Percentiles rank a stretch among this genome's conserved stretches.
Evolutionary conservation across 1,140 invertebrate genomes (phyloP).

Genomic region (Contarinia nasturtii): DNA sequence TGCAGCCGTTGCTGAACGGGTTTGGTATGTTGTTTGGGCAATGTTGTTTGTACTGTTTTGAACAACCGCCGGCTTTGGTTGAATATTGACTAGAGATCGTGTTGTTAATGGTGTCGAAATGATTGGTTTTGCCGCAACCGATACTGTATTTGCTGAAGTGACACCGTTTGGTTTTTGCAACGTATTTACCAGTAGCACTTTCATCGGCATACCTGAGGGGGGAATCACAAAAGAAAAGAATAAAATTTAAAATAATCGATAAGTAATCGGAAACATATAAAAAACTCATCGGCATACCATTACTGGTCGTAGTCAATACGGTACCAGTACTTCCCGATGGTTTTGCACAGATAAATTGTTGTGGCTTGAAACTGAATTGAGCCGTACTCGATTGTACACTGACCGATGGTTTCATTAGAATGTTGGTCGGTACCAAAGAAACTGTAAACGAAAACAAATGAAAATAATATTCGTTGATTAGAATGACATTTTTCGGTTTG

Average conservation of each 20-base stretch:
- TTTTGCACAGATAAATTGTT: not conserved
- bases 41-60: conserved; percentile 5
- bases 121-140: not conserved
- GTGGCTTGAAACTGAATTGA: not conserved
- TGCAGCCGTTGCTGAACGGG: not conserved
- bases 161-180: conserved; percentile 6
- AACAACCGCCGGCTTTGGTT: conserved; percentile 8
- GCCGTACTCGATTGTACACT: conserved; percentile 1
- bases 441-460: conserved; percentile 5
- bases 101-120: conserved; percentile 1
- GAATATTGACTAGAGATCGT: conserved; percentile 1
- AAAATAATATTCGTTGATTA: too few relatives aligned
- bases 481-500: too few relatives aligned
- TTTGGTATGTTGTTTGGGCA: not conserved
- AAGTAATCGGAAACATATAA: too few relatives aligned
- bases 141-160: not conserved
- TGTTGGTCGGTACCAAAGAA: conserved; percentile 20
- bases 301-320: conserved; percentile 12
- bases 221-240: too few relatives aligned
- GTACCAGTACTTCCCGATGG: conserved; percentile 6
- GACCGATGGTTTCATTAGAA: conserved; percentile 18
- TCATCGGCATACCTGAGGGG: conserved; percentile 13
- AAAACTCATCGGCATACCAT: conserved; percentile 8
- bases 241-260: too few relatives aligned
- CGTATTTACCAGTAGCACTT: conserved; percentile 19